Evolutionary conservation across 2,888 invertebrate species (phyloP).

Genomic region (Hypercompe scribonia): DNA sequence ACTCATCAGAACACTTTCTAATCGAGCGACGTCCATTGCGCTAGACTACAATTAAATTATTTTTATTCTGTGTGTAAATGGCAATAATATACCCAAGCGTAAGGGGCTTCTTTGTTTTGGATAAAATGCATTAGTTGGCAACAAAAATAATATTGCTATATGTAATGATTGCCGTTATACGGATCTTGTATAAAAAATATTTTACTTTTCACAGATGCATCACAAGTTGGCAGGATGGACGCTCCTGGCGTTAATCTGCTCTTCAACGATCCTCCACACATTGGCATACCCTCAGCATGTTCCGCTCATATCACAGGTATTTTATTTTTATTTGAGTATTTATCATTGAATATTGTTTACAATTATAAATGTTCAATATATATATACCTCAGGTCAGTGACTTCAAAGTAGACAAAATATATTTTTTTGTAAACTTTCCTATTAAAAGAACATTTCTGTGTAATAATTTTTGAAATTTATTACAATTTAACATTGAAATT

Average conservation of each 20-base stretch:
- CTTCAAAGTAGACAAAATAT: no score
- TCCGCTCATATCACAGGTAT: conserved; percentile 81
- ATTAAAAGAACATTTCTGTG: no score
- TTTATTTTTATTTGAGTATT: not conserved
- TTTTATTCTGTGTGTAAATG: conserved; percentile 40
- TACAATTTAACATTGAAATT: no score
- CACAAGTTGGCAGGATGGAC: conserved; percentile 90
- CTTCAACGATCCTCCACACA: conserved; percentile 89
- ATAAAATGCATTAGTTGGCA: not conserved
- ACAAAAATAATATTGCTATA: not conserved
- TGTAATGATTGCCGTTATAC: not conserved
- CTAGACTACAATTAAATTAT: conserved; percentile 71
- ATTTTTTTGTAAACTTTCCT: no score
- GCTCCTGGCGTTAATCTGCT: conserved; percentile 89
- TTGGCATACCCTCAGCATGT: conserved; percentile 88
- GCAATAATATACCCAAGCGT: not conserved
- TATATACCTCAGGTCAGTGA: no score
- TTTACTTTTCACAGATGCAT: conserved; percentile 79
- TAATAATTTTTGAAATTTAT: no score
- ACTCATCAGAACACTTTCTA: conserved; percentile 85
- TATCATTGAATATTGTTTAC: not conserved
- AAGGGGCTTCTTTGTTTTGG: not conserved
- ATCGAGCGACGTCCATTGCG: conserved; percentile 69
- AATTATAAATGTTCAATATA: not conserved
- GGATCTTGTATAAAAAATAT: not conserved